phyloP scores from a whole-genome alignment of 2,888 invertebrate species.

The Gymnosoma rotundatum region DNA sequence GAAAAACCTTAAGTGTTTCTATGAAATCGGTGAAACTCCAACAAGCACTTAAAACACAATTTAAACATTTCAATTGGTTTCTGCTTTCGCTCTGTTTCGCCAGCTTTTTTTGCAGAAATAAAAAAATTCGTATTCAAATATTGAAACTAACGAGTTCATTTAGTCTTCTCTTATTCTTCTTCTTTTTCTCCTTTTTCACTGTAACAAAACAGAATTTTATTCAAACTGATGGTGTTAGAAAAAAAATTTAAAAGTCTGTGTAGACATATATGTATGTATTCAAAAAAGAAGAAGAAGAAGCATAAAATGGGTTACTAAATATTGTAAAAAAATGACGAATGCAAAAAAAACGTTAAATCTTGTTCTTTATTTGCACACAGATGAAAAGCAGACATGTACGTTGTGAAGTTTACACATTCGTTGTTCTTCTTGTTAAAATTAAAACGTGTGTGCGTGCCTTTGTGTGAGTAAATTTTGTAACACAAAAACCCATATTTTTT shows the following conservation, averaged over 20 bases:
- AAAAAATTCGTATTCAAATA: constrained; percentile 21
- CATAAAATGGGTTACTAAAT: constrained; percentile 37
- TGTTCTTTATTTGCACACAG: constrained; percentile 40
- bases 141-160: constrained; percentile 46
- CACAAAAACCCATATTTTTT: constrained; percentile 12
- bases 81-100: neutral
- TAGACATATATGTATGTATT: neutral
- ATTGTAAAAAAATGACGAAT: constrained; percentile 20
- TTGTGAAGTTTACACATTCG: neutral
- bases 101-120: neutral
- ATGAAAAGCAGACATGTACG: constrained; percentile 34
- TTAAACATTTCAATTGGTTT: constrained; percentile 11
- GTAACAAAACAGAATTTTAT: constrained; percentile 49
- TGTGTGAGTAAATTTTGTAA: neutral
- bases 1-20: constrained; percentile 10
- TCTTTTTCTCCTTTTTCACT: neutral
- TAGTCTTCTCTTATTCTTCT: neutral
- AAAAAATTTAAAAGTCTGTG: constrained; percentile 3
- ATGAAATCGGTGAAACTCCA: constrained; percentile 1
- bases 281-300: neutral
- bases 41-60: constrained; percentile 35
- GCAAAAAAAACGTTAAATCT: constrained; percentile 10
- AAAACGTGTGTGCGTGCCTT: neutral
- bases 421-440: neutral
- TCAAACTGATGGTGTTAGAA: constrained; percentile 23